Percentiles rank a stretch among this genome's conserved stretches.
phyloP scores from a whole-genome alignment of 2,888 invertebrate genomes.

The Rapana venosa region DNA sequence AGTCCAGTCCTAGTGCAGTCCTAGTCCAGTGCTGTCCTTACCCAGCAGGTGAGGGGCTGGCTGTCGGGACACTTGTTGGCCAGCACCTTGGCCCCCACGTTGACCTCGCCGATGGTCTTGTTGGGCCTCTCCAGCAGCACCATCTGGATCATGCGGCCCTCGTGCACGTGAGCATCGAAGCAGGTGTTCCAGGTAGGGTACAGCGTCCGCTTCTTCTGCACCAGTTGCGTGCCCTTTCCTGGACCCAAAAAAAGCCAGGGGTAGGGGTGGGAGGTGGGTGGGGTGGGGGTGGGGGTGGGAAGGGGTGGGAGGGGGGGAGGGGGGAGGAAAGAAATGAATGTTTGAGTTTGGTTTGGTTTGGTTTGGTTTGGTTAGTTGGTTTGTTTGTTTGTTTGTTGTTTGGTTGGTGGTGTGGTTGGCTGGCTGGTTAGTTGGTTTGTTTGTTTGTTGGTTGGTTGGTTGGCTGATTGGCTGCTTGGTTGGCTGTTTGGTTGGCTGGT shows the following conservation, averaged over 20 bases:
- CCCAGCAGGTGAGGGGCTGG: conserved; percentile 15
- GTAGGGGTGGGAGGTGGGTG: too few relatives aligned
- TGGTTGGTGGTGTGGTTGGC: too few relatives aligned
- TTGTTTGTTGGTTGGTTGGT: too few relatives aligned
- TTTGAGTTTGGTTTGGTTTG: too few relatives aligned
- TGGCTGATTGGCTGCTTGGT: too few relatives aligned
- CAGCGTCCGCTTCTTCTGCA: conserved; percentile 80
- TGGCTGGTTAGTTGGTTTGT: too few relatives aligned
- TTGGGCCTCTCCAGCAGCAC: conserved; percentile 74
- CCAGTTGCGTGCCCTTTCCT: conserved; percentile 76
- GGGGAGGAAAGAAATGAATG: not conserved
- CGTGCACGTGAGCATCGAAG: conserved; percentile 80
- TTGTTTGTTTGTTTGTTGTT: too few relatives aligned
- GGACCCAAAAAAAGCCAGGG: conserved; percentile 47
- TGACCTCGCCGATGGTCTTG: conserved; percentile 77
- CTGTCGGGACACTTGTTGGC: conserved; percentile 76
- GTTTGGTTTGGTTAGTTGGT: too few relatives aligned
- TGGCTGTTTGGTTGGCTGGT: too few relatives aligned
- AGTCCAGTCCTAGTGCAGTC: not conserved
- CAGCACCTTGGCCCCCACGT: conserved; percentile 77
- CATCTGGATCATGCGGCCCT: conserved; percentile 79
- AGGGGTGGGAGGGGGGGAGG: too few relatives aligned
- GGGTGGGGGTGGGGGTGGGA: not conserved
- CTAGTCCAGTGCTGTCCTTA: not conserved
- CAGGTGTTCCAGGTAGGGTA: conserved; percentile 80